phyloP scores from a whole-genome alignment of 2,797 vertebrate genomes.

The Pipistrellus pipistrellus region DNA sequence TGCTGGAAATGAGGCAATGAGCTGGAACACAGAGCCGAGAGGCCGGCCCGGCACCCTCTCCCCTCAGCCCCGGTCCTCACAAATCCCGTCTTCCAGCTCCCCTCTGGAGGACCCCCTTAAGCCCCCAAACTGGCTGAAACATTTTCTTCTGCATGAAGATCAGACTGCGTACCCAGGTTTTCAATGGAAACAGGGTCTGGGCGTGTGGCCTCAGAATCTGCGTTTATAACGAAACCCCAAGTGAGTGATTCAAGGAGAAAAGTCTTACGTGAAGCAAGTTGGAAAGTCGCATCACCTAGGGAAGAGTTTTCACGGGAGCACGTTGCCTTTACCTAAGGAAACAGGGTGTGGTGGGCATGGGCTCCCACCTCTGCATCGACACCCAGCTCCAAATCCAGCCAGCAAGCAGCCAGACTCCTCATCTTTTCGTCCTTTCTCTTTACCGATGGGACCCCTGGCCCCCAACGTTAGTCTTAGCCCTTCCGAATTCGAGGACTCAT shows the following conservation, averaged over 20 bases:
- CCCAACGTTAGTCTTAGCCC: neutral
- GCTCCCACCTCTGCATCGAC: neutral
- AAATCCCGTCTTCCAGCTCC: neutral
- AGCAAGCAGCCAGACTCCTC: neutral
- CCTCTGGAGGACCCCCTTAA: neutral
- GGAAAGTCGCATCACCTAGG: neutral
- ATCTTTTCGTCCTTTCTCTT: neutral
- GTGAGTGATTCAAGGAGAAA: neutral
- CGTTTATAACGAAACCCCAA: neutral
- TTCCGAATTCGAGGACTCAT: neutral
- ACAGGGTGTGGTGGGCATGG: neutral
- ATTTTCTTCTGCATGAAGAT: neutral
- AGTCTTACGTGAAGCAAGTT: neutral
- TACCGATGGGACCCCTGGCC: neutral
- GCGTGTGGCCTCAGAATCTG: neutral
- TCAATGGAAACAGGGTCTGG: neutral
- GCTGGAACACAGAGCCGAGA: constrained; percentile 1
- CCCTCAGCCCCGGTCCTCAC: neutral
- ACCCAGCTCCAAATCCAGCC: neutral
- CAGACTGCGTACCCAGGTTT: neutral
- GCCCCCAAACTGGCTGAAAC: neutral
- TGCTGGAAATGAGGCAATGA: neutral
- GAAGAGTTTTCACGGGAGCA: neutral
- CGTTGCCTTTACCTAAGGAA: neutral
- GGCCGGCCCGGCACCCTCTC: neutral